Base-by-base conservation (phyloP, 1,140 invertebrate genomes). In the Amphibalanus amphitrite region DNA sequence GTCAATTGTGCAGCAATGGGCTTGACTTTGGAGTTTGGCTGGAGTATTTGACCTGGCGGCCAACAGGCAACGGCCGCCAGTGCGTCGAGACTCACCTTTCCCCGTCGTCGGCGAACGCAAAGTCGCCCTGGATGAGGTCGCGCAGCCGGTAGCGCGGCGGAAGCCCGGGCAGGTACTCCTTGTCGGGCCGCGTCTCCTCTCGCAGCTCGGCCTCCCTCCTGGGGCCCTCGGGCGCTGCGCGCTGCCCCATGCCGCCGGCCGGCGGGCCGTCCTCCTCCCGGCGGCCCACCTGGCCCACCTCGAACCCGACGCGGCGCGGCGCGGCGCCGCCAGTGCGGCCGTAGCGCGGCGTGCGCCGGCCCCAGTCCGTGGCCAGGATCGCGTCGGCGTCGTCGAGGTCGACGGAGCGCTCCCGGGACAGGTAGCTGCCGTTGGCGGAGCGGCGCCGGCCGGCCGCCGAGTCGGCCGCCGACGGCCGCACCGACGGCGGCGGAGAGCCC, bases 121-220 rank as follows among this genome's bases (percentile, higher is more conserved):
- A 89, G 80, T 90, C 89, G 65, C 89, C 89, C 74, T 89, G 82
- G 73, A 91, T 85, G 73, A 91, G 84, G 81, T 91, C 89, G 70
- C 89, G 83, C 74, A 91, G 85, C 30, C 89, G 84, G 81, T 90
- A 90, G 73, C 89, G 79, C 3, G 86, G 85, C 17, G 47, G 47
- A 13, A 59, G 47, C 13, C 47, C 47, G 17, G 47, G 47, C 47
- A 59, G 1, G 13, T 20, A 23, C 47, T 59, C 47, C 47, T 59
- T 59, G 1, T 59, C 47, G 1, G 47, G 20, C 17, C 47, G 6
- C 47, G 23, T 20, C 47, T 59, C 47, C 47, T 59, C 47, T 20
- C 47, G 47, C 47, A 20, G 17, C 47, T 59, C 47, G 6, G 20
- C 1, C 47, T 59, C 47, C 13, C 47, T 13, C 47, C 47, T 38